phyloP scores from a whole-genome alignment of 2,797 vertebrate genomes.

The Platalea minor region DNA sequence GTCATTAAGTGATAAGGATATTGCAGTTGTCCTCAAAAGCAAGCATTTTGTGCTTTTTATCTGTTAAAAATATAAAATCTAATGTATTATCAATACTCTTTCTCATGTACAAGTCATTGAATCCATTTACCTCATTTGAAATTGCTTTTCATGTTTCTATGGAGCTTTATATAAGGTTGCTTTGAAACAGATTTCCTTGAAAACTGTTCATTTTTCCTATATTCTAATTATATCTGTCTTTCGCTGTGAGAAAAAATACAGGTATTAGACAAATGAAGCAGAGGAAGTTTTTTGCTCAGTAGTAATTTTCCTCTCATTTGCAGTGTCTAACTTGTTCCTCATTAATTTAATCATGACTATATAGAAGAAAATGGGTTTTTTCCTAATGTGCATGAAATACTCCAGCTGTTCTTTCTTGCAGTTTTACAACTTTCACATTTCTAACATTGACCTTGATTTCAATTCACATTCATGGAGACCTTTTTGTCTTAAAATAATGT shows the following conservation, averaged over 20 bases:
- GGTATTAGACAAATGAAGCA: background rate
- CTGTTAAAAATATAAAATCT: background rate
- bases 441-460: background rate
- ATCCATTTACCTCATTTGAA: background rate
- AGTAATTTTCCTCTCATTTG: background rate
- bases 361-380: background rate
- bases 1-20: background rate
- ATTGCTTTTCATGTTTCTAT: background rate
- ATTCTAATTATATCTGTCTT: background rate
- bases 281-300: background rate
- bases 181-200: background rate
- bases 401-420: background rate
- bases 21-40: background rate
- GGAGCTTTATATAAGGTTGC: background rate
- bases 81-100: background rate
- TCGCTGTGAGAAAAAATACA: background rate
- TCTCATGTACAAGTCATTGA: background rate
- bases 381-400: background rate
- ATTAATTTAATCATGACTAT: background rate
- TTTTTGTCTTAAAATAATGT: background rate
- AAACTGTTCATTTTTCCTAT: background rate
- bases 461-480: background rate
- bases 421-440: background rate
- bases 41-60: background rate
- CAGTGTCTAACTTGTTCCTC: background rate